Conservation (phyloP, 2,888 invertebrate species). For the Acronicta leporina region DNA sequence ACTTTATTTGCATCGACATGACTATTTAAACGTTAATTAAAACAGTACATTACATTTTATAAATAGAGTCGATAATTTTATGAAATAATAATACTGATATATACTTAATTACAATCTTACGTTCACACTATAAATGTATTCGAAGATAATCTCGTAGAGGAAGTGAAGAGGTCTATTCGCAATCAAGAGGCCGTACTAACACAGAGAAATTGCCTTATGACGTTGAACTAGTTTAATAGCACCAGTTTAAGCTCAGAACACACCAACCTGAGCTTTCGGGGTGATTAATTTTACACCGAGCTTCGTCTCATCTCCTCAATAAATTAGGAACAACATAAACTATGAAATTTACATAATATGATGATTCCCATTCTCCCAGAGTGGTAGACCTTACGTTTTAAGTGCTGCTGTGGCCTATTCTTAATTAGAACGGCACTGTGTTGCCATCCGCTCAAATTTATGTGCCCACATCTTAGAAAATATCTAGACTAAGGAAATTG, state of each 20-base stretch:
- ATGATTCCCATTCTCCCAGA: conserved; percentile 62
- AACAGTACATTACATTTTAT: neutral
- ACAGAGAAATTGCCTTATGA: conserved; percentile 30
- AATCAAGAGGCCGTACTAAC: conserved; percentile 41
- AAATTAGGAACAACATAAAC: conserved; percentile 64
- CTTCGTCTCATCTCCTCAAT: conserved; percentile 47
- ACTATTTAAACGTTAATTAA: no score
- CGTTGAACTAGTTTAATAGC: conserved; percentile 17
- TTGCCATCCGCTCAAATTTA: conserved; percentile 43
- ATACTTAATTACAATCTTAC: conserved; percentile 8
- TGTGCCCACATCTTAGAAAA: conserved; percentile 37
- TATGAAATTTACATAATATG: conserved; percentile 67
- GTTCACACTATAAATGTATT: neutral
- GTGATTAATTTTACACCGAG: conserved; percentile 47
- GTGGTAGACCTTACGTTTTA: conserved; percentile 56
- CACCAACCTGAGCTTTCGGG: conserved; percentile 25
- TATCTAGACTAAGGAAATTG: conserved; percentile 34
- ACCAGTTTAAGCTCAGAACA: conserved; percentile 8
- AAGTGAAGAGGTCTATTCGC: conserved; percentile 29
- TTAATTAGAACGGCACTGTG: conserved; percentile 62
- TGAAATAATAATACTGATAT: neutral
- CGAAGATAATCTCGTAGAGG: conserved; percentile 14
- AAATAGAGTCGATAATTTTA: neutral
- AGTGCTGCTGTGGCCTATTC: conserved; percentile 60
- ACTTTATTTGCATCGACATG: no score